Evolutionary conservation across 2,113 vertebrate species (phyloP), one percentile per base, ranked within the genome.

Genomic region (Podilymbus podiceps): DNA sequence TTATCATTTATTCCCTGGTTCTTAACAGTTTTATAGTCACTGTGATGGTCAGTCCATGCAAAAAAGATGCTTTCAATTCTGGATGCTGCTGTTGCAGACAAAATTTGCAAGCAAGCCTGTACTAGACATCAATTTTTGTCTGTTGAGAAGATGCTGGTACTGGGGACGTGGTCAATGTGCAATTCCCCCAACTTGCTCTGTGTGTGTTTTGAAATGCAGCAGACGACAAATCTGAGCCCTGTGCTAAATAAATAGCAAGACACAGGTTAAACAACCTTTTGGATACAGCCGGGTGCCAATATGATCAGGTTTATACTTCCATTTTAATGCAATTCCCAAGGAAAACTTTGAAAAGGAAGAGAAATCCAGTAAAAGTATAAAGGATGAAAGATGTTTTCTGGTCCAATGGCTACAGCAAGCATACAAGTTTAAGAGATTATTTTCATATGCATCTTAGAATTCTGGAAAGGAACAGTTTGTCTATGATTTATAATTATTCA

Each of bases 401-500:
- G 71, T 79, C 80, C 44, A 20, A 15, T 13, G 69, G 80, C 93
- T 68, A 6, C 73, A 62, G 55, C 44, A 13, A 52, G 78, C 15
- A 3, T 30, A 44, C 22, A 1, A 6, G 1, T 88, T 94, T 38
- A 38, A 59, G 68, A 62, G 84, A 82, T 93, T 52, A 46, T 23
- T 90, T 88, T 95, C 73, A 76, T 76, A 53, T 56, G 85, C 47
- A 30, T 88, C 90, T 88, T 25, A 42, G 69, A 59, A 72, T 96
- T 86, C 95, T 96, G 93, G 90, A 94, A 87, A 35, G 72, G 90
- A 95, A 68, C 55, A 28, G 42, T 88, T 92, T 85, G 77, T 95
- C 76, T 97, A 88, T 84, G 71, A 92, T 49, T 91, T 89, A 55
- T 76, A 93, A 96, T 95, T 94, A 95, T 95, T 97, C 90, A 96